Evolutionary conservation across 1,140 invertebrate species (phyloP).

Genomic region (Drosophila willistoni): DNA sequence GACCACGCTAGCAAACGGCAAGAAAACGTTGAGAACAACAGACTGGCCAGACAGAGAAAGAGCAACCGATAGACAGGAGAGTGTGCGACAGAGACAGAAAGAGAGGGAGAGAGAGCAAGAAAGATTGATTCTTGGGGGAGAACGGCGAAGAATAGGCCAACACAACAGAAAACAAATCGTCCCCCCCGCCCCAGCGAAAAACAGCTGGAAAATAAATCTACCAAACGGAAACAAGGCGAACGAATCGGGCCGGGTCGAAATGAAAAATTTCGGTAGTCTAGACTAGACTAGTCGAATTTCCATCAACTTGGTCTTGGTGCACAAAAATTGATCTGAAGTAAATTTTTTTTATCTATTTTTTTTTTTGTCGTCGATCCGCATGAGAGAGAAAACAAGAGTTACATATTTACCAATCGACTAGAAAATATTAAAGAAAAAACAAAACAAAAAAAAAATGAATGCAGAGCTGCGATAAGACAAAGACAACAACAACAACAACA

Average conservation of each 20-base stretch:
- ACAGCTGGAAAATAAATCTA: conserved; percentile 35
- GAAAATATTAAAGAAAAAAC: neutral
- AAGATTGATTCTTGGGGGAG: conserved; percentile 25
- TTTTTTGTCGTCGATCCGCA: neutral
- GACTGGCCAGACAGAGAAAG: conserved; percentile 31
- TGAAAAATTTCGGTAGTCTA: neutral
- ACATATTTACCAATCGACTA: neutral
- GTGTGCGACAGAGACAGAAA: conserved; percentile 34
- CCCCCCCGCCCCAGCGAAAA: neutral
- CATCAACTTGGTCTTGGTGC: neutral
- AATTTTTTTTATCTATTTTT: neutral
- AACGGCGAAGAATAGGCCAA: conserved; percentile 2
- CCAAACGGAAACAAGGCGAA: conserved; percentile 26
- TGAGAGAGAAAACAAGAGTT: conserved; percentile 10
- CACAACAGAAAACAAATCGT: conserved; percentile 5
- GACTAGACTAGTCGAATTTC: neutral
- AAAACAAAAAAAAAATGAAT: neutral
- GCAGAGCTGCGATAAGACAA: conserved; percentile 16
- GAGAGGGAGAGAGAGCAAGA: conserved; percentile 29
- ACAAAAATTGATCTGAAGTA: neutral
- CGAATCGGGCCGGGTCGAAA: neutral
- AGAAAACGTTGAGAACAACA: conserved; percentile 68
- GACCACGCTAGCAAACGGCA: conserved; percentile 71
- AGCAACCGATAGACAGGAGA: neutral
- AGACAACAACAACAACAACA: conserved; percentile 2